These are phyloP conservation scores for Caenorhabditis plicata DNA, from an alignment of 2,888 invertebrate species.

Conservation along the genomic window DNA sequence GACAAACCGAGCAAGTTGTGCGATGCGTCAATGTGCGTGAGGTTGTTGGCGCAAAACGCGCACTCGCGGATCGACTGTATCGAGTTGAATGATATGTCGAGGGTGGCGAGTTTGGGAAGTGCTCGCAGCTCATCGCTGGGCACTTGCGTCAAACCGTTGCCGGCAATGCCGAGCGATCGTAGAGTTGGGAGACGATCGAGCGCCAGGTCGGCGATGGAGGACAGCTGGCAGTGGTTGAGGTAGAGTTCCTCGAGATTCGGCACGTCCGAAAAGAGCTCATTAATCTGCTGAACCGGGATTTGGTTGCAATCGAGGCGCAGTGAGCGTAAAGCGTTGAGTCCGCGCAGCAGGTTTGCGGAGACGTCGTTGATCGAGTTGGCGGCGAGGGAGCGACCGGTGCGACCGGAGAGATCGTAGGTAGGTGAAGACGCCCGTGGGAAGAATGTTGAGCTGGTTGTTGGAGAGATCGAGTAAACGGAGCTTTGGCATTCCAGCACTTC, in stretches of 20 bases:
- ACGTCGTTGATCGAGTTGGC: constrained; percentile 73
- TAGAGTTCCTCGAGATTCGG: constrained; percentile 74
- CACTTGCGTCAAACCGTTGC: constrained; percentile 70
- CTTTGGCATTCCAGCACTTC: constrained; percentile 65
- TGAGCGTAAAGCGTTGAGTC: constrained; percentile 69
- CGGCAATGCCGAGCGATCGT: constrained; percentile 70
- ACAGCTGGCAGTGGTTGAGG: constrained; percentile 67
- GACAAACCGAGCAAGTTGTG: constrained; percentile 57
- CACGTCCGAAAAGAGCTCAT: constrained; percentile 55
- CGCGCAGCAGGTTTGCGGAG: constrained; percentile 71
- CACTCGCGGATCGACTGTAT: constrained; percentile 49
- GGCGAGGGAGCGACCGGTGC: constrained; percentile 70
- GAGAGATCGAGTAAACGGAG: constrained; percentile 72
- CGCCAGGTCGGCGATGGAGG: constrained; percentile 27
- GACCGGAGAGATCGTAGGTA: constrained; percentile 46
- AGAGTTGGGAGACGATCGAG: constrained; percentile 70
- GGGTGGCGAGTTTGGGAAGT: constrained; percentile 68
- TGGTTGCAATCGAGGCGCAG: constrained; percentile 75
- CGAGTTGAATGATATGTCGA: constrained; percentile 66
- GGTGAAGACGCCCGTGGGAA: constrained; percentile 67
- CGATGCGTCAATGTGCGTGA: constrained; percentile 50
- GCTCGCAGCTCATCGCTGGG: constrained; percentile 61
- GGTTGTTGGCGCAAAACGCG: constrained; percentile 60
- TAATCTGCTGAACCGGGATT: constrained; percentile 45
- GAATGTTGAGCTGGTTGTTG: constrained; percentile 69